Conservation (phyloP, 2,797 vertebrate genomes). For the Garrulus glandarius region DNA sequence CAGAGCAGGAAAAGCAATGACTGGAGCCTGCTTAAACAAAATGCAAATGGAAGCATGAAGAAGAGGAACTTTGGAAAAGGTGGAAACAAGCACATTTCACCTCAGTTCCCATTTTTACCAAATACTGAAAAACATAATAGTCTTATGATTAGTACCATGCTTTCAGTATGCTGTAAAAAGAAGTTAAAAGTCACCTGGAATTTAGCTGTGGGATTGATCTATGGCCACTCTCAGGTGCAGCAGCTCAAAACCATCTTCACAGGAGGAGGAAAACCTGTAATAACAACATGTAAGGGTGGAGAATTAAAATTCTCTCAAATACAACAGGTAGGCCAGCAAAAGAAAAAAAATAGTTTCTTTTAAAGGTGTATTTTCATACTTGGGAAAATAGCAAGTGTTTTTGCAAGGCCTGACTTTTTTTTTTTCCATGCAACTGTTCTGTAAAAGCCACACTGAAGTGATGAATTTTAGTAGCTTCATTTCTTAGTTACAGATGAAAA, state of each 20-base stretch:
- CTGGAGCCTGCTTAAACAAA: conserved; percentile 1
- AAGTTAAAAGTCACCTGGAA: neutral
- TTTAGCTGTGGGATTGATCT: neutral
- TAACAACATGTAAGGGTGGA: accelerated
- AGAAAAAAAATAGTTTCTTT: neutral
- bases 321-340: neutral
- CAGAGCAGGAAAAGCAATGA: neutral
- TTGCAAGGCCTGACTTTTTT: neutral
- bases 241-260: neutral
- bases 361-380: neutral
- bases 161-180: neutral
- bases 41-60: neutral
- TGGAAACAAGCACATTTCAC: neutral
- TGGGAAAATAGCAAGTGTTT: neutral
- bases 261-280: neutral
- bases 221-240: neutral
- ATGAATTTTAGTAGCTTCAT: neutral
- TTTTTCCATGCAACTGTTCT: neutral
- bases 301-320: neutral
- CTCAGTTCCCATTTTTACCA: neutral
- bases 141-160: neutral
- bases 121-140: neutral
- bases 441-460: neutral
- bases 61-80: neutral
- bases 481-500: neutral